These are phyloP conservation scores for Temnothorax nylanderi DNA, from an alignment of 1,140 invertebrate species.

Conservation along the genomic window DNA sequence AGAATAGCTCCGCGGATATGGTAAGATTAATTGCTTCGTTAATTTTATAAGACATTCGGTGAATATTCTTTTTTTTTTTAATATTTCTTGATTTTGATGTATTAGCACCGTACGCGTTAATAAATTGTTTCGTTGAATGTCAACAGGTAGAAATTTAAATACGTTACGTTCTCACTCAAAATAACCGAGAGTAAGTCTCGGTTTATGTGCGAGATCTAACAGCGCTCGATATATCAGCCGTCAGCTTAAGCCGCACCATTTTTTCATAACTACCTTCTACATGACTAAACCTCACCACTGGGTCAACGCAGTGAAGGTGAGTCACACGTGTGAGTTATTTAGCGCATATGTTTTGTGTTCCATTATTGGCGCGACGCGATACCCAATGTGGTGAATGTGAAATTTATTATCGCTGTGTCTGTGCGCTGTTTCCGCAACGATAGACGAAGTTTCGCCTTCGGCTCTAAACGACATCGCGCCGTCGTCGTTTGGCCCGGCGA, in stretches of 20 bases:
- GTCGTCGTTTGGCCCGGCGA: not conserved
- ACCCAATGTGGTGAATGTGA: not conserved
- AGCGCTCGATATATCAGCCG: constrained; percentile 9
- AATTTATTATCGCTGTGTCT: not conserved
- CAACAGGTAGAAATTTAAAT: not conserved
- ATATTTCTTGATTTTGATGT: not conserved
- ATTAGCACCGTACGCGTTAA: not conserved
- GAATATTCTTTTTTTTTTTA: not conserved
- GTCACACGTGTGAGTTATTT: constrained; percentile 36
- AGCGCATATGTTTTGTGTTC: constrained; percentile 9
- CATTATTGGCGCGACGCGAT: constrained; percentile 23
- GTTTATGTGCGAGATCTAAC: not conserved
- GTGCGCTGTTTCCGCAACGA: not conserved
- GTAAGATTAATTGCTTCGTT: not conserved
- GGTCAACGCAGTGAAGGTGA: constrained; percentile 41
- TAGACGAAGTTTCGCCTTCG: not conserved
- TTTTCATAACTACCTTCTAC: constrained; percentile 10
- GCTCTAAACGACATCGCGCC: not conserved
- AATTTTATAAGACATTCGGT: not conserved
- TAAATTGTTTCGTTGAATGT: not conserved
- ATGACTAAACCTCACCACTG: constrained; percentile 29
- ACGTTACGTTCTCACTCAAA: constrained; percentile 1
- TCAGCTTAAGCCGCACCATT: not conserved
- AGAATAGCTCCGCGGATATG: not conserved
- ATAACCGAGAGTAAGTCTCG: not conserved